phyloP scores from a whole-genome alignment of 1,140 invertebrate species.

The Cotesia glomerata region DNA sequence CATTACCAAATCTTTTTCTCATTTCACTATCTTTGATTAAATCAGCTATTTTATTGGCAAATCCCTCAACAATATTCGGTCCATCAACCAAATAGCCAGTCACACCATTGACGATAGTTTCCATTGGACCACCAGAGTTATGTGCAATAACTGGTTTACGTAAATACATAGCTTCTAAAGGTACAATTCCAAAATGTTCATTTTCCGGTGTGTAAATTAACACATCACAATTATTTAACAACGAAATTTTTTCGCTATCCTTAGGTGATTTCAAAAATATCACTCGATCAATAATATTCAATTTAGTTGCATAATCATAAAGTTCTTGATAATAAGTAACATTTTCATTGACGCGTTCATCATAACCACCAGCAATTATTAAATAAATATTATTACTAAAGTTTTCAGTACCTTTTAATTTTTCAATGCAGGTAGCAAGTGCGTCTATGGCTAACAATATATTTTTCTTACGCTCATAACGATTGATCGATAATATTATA shows the following conservation, averaged over 20 bases:
- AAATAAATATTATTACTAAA: constrained; percentile 71
- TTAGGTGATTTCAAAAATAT: constrained; percentile 87
- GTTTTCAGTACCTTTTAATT: constrained; percentile 65
- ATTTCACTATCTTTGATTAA: constrained; percentile 69
- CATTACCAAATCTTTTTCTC: constrained; percentile 65
- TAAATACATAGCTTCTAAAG: constrained; percentile 97
- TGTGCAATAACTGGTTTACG: constrained; percentile 92
- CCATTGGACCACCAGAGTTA: constrained; percentile 93
- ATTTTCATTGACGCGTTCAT: constrained; percentile 88
- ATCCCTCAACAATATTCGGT: constrained; percentile 69
- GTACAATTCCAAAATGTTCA: constrained; percentile 99
- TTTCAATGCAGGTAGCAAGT: constrained; percentile 71
- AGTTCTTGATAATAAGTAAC: constrained; percentile 87
- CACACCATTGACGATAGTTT: constrained; percentile 86
- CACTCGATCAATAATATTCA: constrained; percentile 77
- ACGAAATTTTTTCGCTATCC: constrained; percentile 81
- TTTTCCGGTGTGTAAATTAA: constrained; percentile 95
- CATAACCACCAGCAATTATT: constrained; percentile 97
- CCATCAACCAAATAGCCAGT: constrained; percentile 86
- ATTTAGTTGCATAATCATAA: constrained; percentile 67
- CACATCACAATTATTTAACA: constrained; percentile 77
- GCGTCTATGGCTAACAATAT: constrained; percentile 83
- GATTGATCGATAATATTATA: constrained; percentile 92
- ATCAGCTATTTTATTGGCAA: constrained; percentile 80
- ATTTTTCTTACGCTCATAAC: constrained; percentile 98